Base-by-base conservation (phyloP, 2,888 invertebrate species). In the Drosophila leonis region DNA sequence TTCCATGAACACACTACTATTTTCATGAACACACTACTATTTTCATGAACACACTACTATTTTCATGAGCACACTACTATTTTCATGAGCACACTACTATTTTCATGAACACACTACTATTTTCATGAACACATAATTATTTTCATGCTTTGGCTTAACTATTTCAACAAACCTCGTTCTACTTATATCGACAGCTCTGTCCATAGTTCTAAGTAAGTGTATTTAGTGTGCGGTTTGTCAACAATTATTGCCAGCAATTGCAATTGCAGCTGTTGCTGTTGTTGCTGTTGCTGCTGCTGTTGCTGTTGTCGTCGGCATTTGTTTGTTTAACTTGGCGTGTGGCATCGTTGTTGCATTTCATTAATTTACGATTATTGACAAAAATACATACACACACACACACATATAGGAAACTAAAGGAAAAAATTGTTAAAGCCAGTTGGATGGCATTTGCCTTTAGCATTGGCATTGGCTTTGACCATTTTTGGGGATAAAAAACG, bases 281-380 rank as follows among this genome's bases (percentile, higher is more conserved):
- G 41, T 60, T 60, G 48, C 42, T 56, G 44, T 54, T 59, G 78
- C 5, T 33, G 20, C n/a, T 31, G 41, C 31, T 65, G 39, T 54
- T 65, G 49, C 55, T 62, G 56, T 61, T 63, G 75, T 59, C 66
- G 66, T 60, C 78, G 70, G 78, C 68, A 46, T 77, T 82, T 74
- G 75, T 65, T 59, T 61, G 66, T 68, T 72, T 60, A 61, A 60
- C 72, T 56, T 51, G 80, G 88, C 86, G 80, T 82, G 82, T 80
- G 79, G 83, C 83, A 64, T 57, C 63, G 69, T 68, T 72, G 68
- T 55, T 76, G 90, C 88, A 88, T 84, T 86, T 90, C 89, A 90
- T 86, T 86, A 86, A 88, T 86, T 90, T 86, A 86, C 89, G 89
- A 79, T 88, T 86, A 86, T 86, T 90, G 86, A 86, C 87, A 74